phyloP scores from a whole-genome alignment of 2,797 vertebrate genomes.

The Acridotheres tristis region DNA sequence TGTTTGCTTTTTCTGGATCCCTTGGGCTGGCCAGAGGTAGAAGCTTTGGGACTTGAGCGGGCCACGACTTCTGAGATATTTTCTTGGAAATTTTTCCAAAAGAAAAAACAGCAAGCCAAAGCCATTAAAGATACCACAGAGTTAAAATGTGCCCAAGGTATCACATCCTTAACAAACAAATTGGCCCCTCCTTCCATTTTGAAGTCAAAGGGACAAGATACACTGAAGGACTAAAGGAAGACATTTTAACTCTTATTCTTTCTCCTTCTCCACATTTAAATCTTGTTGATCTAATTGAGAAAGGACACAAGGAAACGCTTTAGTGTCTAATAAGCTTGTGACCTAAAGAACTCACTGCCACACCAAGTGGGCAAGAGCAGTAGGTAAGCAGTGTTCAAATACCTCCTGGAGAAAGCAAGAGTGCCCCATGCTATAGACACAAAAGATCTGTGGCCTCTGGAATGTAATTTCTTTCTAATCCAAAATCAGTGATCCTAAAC shows the following conservation, averaged over 20 bases:
- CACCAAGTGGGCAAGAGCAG: background rate
- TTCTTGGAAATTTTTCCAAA: background rate
- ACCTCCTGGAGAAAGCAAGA: background rate
- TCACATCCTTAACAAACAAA: background rate
- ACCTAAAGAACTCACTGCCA: background rate
- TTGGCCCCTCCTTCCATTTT: background rate
- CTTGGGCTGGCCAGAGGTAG: background rate
- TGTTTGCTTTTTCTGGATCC: background rate
- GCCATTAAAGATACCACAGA: background rate
- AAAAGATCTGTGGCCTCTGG: background rate
- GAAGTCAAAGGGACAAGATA: background rate
- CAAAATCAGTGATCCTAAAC: background rate
- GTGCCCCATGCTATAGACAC: background rate
- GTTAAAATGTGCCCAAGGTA: background rate
- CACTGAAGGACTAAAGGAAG: background rate
- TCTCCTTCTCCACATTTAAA: background rate
- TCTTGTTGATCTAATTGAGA: background rate
- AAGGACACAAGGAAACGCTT: background rate
- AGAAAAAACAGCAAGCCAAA: background rate
- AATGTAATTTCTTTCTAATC: background rate
- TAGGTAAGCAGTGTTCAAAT: background rate
- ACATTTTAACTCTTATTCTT: background rate
- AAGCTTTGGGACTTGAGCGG: background rate
- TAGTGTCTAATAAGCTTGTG: background rate
- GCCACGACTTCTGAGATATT: rapidly evolving